Percentiles rank a stretch among this genome's conserved stretches.
These are phyloP conservation scores for Poliocrania exsul DNA, from an alignment of 2,797 vertebrate genomes.

Conservation along the genomic window DNA sequence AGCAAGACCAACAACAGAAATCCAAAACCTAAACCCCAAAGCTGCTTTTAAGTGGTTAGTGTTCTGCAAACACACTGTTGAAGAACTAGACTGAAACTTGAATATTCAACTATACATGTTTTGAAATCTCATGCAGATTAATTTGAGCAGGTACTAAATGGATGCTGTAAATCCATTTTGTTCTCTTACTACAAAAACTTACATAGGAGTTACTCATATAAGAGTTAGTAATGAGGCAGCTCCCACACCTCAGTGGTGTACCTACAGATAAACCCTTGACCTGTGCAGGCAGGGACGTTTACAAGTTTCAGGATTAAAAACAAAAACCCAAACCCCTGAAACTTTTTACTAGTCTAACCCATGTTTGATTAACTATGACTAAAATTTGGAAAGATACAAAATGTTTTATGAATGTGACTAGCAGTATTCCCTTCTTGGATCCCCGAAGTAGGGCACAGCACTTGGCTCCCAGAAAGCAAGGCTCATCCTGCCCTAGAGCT, in stretches of 20 bases:
- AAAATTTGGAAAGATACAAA: not conserved
- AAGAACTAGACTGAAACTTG: not conserved
- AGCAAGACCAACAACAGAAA: not conserved
- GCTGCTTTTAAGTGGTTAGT: not conserved
- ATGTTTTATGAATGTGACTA: not conserved
- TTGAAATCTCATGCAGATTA: not conserved
- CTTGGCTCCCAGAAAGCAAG: not conserved
- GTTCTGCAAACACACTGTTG: not conserved
- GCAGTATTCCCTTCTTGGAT: not conserved
- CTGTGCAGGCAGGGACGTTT: not conserved
- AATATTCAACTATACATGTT: not conserved
- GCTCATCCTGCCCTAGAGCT: not conserved
- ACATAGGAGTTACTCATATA: not conserved
- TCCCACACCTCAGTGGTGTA: not conserved
- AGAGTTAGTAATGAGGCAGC: not conserved
- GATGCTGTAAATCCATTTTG: not conserved
- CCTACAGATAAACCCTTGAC: not conserved
- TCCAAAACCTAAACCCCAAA: constrained; percentile 10
- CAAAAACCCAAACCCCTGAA: not conserved
- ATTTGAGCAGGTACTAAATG: not conserved
- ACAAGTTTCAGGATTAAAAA: not conserved
- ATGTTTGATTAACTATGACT: not conserved
- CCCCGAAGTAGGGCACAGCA: not conserved
- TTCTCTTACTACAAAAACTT: not conserved
- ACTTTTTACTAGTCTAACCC: not conserved